Conservation (phyloP, 2,113 vertebrate genomes). For the Marmota flaviventris region DNA sequence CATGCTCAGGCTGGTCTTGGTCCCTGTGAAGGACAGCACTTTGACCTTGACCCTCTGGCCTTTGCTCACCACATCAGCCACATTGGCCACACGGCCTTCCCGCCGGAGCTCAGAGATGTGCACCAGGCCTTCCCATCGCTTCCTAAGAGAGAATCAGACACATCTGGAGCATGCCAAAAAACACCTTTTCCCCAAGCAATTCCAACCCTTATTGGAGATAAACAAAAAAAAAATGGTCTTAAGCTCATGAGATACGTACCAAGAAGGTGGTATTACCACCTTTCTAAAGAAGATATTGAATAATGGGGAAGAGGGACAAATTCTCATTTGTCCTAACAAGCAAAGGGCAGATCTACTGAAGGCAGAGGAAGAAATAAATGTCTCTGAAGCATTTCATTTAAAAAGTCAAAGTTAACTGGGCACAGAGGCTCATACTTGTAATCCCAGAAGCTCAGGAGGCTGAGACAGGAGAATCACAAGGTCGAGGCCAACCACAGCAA, state of each 20-base stretch:
- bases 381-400: neutral
- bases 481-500: too few species aligned
- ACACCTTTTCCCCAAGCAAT: neutral
- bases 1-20: constrained; percentile 99
- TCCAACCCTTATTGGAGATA: neutral
- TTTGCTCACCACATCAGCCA: constrained; percentile 98
- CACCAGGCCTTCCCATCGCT: constrained; percentile 98
- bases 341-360: neutral
- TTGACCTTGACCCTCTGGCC: constrained; percentile 98
- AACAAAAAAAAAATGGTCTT: neutral
- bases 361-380: neutral
- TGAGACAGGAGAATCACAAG: too few species aligned
- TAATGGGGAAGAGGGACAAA: neutral
- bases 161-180: neutral
- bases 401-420: neutral
- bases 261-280: neutral
- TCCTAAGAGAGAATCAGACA: constrained; percentile 87
- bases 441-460: too few species aligned
- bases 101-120: constrained; percentile 98
- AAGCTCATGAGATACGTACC: neutral
- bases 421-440: too few species aligned
- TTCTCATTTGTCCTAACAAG: neutral
- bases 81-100: constrained; percentile 97
- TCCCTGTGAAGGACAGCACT: constrained; percentile 98
- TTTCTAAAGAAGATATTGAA: neutral